Base-by-base conservation (phyloP, 2,888 invertebrate genomes). In the Tanytarsus gracilentus region DNA sequence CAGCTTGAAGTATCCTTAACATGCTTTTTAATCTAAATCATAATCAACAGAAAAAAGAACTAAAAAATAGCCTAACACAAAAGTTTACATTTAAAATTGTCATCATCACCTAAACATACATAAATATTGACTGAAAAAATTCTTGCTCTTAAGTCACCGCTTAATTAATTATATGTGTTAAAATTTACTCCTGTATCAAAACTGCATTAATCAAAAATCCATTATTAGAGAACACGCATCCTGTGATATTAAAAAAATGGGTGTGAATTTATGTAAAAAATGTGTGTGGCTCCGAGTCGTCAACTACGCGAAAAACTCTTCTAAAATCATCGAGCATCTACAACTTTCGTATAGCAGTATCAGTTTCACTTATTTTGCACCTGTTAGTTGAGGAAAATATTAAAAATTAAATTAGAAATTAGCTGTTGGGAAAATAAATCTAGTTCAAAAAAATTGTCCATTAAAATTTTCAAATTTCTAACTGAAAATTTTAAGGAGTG, bases 321-420 rank as follows among this genome's bases (percentile, higher is more conserved):
- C 18, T 23, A 44, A 18, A 18, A 44, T 44, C 44, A 18, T 23
- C 21, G 16, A 18, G 27, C 44, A 44, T 40, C 39, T 55, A 55
- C 55, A 58, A 30, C 14, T 58, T 58, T 58, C 48, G 44, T 44
- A 58, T 48, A 58, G 58, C 44, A 11, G 48, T 58, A 44, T 58
- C 58, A 30, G 18, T 29, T 14, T 58, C 48, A n/a, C 14, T 39
- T 27, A 58, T 58, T 21, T 58, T 58, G 58, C 58, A 58, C 58
- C 58, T 51, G 23, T 23, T 23, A 44, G 18, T 18, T 6, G 36
- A 14, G 1, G 14, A 49, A 11, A 1, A 25, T 3, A 49, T 11
- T 6, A 23, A 25, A 49, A 14, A 23, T 21, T n/a, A n/a, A n/a
- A n/a, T n/a, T n/a, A n/a, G n/a, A n/a, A n/a, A n/a, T n/a, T n/a